Evolutionary conservation across 2,113 vertebrate species (phyloP), one percentile per base, ranked within the genome.

Genomic region (Sterna hirundo): DNA sequence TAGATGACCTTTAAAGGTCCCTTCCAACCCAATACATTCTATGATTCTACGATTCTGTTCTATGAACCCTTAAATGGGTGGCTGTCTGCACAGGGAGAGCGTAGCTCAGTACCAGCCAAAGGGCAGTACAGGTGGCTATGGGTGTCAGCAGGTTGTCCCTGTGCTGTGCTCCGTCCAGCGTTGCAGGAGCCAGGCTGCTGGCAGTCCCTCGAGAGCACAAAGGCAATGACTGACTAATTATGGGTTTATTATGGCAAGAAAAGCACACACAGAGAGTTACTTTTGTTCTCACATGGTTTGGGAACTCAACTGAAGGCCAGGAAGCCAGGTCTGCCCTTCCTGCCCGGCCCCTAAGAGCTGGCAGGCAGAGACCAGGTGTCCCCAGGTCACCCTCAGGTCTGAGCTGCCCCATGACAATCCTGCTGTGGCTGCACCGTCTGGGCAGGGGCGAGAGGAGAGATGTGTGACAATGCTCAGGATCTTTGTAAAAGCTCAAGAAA

Each of bases 101-200:
- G 17, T 8, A n/a, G 32, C 83, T 66, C 58, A 8, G 29, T n/a
- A 34, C 9, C 21, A 32, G 86, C 54, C 34, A 5, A 72, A 69
- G 62, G 30, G 58, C 46, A 32, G 15, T 0, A 0, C 5, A 21
- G 49, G 14, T 65, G 18, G 17, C 14, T 83, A 15, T 29, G 47
- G 32, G 26, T 25, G 52, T 47, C 69, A 76, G 57, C 19, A 10
- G 0, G 0, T 54, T 75, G 34, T 84, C 64, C 78, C 20, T 11
- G 4, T 29, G 26, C 27, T 87, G 66, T 87, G 49, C 66, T 75
- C 51, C 0, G 0, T 47, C 58, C 47, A 62, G 19, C 0, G 0
- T 46, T 30, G 26, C 46, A 46, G 69, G 11, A 89, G 19, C 29
- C 60, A 18, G 42, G 57, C 52, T 90, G 32, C 61, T 71, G 57